A percentile compares a stretch with the other conserved stretches of the same genome.
These are phyloP conservation scores for Alloscopus bannaensis DNA, from an alignment of 2,888 invertebrate species.

Conservation along the genomic window DNA sequence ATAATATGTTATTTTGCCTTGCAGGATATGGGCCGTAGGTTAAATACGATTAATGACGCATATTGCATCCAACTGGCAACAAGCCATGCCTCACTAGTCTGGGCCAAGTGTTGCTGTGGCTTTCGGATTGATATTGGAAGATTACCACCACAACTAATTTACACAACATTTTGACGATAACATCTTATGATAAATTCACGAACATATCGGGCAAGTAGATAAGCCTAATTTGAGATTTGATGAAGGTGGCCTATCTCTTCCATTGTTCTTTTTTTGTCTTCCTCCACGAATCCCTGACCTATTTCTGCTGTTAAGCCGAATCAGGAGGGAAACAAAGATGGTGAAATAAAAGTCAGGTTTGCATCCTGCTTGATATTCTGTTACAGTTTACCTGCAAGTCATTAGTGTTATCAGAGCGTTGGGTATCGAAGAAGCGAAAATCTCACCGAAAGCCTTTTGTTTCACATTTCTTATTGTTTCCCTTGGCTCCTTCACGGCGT, in stretches of 20 bases:
- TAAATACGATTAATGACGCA: no score
- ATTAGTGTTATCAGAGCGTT: constrained; percentile 32
- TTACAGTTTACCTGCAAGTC: constrained; percentile 9
- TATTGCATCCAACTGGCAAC: no score
- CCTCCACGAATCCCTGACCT: neutral
- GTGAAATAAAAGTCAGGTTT: neutral
- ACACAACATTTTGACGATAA: no score
- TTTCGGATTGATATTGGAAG: no score
- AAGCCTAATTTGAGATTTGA: neutral
- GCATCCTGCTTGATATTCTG: neutral
- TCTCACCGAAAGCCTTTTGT: neutral
- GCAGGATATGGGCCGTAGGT: no score
- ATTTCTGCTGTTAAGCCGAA: neutral
- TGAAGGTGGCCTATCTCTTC: neutral
- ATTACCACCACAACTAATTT: no score
- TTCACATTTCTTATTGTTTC: neutral
- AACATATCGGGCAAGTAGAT: no score
- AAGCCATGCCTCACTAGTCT: no score
- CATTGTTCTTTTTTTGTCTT: constrained; percentile 3
- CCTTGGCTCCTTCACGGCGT: neutral
- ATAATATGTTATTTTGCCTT: constrained; percentile 28
- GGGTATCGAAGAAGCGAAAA: neutral
- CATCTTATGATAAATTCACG: no score
- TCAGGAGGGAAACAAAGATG: neutral
- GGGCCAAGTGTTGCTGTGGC: no score